Conservation (phyloP, 2,113 vertebrate species). For the Connochaetes taurinus region DNA sequence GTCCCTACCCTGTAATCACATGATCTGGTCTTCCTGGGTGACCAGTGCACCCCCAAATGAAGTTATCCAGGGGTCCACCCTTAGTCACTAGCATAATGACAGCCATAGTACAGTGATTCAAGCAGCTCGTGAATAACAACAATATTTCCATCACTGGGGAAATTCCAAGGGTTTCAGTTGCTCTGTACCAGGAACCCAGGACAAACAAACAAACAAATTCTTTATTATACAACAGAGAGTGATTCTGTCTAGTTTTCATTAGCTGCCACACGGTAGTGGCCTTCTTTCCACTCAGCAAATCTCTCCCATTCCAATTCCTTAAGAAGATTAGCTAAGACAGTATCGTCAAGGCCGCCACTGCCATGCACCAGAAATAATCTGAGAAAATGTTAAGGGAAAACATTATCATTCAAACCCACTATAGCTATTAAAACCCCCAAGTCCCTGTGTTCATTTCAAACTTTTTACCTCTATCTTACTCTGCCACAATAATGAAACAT, state of each 20-base stretch:
- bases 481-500: not conserved
- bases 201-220: not conserved
- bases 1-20: not conserved
- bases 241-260: not conserved
- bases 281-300: not conserved
- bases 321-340: not conserved
- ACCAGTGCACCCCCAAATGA: not conserved
- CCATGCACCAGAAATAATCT: not conserved
- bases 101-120: not conserved
- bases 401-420: not conserved
- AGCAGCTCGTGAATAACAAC: not conserved
- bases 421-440: not conserved
- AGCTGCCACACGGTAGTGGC: not conserved
- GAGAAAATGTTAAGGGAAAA: not conserved
- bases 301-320: not conserved
- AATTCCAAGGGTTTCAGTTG: not conserved
- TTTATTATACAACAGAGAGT: not conserved
- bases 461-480: not conserved
- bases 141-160: not conserved
- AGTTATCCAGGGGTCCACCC: not conserved
- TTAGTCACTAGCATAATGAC: not conserved
- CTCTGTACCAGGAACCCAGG: not conserved
- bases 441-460: not conserved
- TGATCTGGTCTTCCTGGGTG: not conserved
- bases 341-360: not conserved